phyloP scores from a whole-genome alignment of 2,797 vertebrate species.

The Saxicola maurus region DNA sequence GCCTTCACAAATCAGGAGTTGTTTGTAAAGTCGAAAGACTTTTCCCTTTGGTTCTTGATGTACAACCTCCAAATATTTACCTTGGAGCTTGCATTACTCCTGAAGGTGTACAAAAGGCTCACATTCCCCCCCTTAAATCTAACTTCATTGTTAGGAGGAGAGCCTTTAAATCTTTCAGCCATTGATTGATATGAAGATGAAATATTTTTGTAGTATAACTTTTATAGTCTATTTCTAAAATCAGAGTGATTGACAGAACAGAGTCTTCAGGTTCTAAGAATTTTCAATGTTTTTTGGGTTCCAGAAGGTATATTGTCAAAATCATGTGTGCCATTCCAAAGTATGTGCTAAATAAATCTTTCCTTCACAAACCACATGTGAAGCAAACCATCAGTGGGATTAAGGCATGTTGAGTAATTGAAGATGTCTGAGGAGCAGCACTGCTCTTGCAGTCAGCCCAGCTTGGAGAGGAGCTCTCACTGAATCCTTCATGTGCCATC shows the following conservation, averaged over 20 bases:
- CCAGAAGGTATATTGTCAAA: constrained; percentile 23
- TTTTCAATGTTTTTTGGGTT: constrained; percentile 7
- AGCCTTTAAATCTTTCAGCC: constrained; percentile 48
- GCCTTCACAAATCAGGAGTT: constrained; percentile 49
- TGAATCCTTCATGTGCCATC: not conserved
- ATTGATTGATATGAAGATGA: constrained; percentile 49
- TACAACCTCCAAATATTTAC: constrained; percentile 57
- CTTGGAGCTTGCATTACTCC: constrained; percentile 49
- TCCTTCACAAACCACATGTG: not conserved
- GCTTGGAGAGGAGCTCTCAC: not conserved
- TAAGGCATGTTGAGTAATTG: not conserved
- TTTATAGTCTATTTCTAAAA: constrained; percentile 60
- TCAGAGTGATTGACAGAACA: constrained; percentile 5
- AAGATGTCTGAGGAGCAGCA: not conserved
- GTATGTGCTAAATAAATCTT: constrained; percentile 33
- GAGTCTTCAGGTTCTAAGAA: constrained; percentile 25
- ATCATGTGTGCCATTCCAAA: constrained; percentile 49
- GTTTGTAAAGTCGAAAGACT: constrained; percentile 40
- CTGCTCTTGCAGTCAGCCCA: not conserved
- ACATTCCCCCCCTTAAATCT: not conserved
- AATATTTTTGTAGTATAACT: constrained; percentile 60
- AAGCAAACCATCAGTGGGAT: not conserved
- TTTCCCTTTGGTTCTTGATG: constrained; percentile 51
- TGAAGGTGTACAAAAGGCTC: constrained; percentile 50
- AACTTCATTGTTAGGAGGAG: not conserved